Conservation (phyloP, 23 tunicate genomes). For the Corella eumyota region DNA sequence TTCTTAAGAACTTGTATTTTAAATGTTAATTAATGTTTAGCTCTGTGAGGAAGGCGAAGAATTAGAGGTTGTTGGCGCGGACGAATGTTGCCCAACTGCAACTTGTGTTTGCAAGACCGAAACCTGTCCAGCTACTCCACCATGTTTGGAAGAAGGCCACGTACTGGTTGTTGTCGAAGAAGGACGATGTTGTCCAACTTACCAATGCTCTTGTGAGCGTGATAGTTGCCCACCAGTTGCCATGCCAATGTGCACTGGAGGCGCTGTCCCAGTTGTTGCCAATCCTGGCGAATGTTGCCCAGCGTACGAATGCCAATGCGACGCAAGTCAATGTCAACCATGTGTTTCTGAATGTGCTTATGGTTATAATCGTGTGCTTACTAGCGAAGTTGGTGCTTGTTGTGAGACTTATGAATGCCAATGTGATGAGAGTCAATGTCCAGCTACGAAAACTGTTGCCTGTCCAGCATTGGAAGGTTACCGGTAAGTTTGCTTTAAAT, state of each 20-base stretch:
- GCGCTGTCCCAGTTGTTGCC: slow-evolving; percentile 49
- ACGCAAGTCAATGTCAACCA: slow-evolving; percentile 56
- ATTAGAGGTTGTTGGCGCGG: slow-evolving; percentile 67
- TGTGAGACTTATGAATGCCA: slow-evolving; percentile 77
- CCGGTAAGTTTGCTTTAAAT: slow-evolving; percentile 34
- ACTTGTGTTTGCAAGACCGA: slow-evolving; percentile 90
- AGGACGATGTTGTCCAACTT: slow-evolving; percentile 71
- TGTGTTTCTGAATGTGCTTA: slow-evolving; percentile 43
- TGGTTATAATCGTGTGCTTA: slow-evolving; percentile 43
- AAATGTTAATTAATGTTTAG: slow-evolving; percentile 13
- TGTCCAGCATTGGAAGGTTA: slow-evolving; percentile 81
- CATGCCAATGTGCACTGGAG: slow-evolving; percentile 66
- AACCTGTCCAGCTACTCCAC: slow-evolving; percentile 39
- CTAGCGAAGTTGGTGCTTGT: slow-evolving; percentile 59
- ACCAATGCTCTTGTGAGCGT: slow-evolving; percentile 83
- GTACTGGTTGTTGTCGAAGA: slow-evolving; percentile 33
- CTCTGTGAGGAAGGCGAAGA: slow-evolving; percentile 95
- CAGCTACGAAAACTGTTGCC: slow-evolving; percentile 34
- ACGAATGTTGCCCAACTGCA: slow-evolving; percentile 84
- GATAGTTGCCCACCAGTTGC: slow-evolving; percentile 26
- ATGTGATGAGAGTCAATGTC: slow-evolving; percentile 80
- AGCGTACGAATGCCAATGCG: slow-evolving; percentile 80
- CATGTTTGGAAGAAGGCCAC: slow-evolving; percentile 36
- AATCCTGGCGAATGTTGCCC: slow-evolving; percentile 88
- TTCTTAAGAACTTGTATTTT: not conserved